A percentile compares a stretch with the other conserved stretches of the same genome.
Conservation (phyloP, 2,113 vertebrate species). For the Butastur rufipennis region DNA sequence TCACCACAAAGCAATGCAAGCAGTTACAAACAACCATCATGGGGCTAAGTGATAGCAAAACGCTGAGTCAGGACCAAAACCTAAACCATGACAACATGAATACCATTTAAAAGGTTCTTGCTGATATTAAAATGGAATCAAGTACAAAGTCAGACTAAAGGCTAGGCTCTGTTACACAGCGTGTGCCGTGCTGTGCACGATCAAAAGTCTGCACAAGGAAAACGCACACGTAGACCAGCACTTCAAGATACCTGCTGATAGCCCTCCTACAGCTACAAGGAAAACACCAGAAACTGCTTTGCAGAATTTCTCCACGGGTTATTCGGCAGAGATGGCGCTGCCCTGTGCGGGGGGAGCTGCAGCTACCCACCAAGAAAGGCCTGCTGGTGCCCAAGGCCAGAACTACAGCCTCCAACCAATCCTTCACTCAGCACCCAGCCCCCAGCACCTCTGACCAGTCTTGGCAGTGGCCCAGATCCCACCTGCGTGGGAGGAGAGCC, state of each 20-base stretch:
- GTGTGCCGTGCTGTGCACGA: accelerated
- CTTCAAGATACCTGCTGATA: neutral
- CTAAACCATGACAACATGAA: neutral
- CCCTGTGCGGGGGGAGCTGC: accelerated
- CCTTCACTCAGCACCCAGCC: neutral
- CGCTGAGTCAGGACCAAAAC: neutral
- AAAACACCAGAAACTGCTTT: neutral
- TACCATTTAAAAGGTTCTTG: neutral
- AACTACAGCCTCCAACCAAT: neutral
- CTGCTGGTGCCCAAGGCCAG: accelerated
- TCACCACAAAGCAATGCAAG: neutral
- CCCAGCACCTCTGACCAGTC: neutral
- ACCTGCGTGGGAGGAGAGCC: accelerated
- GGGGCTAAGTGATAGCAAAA: neutral
- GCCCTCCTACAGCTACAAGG: accelerated
- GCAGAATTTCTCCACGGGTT: accelerated
- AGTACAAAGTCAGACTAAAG: neutral
- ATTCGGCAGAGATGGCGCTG: accelerated
- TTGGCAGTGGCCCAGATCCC: no score
- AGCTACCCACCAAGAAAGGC: neutral
- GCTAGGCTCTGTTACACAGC: neutral
- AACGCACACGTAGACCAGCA: neutral
- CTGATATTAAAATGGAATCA: neutral
- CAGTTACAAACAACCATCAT: neutral
- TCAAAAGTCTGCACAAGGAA: neutral